Evolutionary conservation across 2,113 vertebrate species (phyloP).

Genomic region (Isurus oxyrinchus): DNA sequence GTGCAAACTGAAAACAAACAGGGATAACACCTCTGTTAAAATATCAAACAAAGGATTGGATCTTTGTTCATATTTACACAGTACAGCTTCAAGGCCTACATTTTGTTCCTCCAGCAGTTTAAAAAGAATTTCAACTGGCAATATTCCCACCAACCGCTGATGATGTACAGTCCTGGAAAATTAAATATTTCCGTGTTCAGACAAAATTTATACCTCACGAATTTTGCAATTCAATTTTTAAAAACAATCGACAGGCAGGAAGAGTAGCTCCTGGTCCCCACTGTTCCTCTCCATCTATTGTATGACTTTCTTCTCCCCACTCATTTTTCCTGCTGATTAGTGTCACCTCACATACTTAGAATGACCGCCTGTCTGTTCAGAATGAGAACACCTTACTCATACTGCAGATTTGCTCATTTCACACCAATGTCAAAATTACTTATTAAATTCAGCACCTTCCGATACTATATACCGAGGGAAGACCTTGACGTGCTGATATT

Average conservation of each 20-base stretch:
- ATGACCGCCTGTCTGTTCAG: conserved; percentile 63
- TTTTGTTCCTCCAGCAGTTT: neutral
- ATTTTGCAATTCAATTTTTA: neutral
- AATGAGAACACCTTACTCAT: conserved; percentile 66
- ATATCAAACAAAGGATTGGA: neutral
- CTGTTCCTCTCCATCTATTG: neutral
- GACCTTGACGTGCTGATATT: conserved; percentile 60
- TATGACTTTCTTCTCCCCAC: neutral
- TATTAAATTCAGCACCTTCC: conserved; percentile 66
- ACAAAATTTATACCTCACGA: neutral
- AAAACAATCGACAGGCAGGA: neutral
- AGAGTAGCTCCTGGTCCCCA: neutral
- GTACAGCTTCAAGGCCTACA: neutral
- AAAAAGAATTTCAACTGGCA: neutral
- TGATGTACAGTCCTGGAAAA: no score
- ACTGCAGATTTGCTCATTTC: conserved; percentile 68
- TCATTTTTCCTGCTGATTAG: conserved; percentile 57
- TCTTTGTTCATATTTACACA: neutral
- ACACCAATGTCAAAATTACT: conserved; percentile 65
- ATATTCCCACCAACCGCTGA: neutral
- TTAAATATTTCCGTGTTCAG: neutral
- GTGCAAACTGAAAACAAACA: conserved; percentile 17
- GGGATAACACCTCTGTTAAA: neutral
- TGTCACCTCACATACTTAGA: conserved; percentile 64
- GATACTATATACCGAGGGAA: conserved; percentile 44